Base-by-base conservation (phyloP, 2,888 invertebrate genomes). In the Drosophila macrospina region DNA sequence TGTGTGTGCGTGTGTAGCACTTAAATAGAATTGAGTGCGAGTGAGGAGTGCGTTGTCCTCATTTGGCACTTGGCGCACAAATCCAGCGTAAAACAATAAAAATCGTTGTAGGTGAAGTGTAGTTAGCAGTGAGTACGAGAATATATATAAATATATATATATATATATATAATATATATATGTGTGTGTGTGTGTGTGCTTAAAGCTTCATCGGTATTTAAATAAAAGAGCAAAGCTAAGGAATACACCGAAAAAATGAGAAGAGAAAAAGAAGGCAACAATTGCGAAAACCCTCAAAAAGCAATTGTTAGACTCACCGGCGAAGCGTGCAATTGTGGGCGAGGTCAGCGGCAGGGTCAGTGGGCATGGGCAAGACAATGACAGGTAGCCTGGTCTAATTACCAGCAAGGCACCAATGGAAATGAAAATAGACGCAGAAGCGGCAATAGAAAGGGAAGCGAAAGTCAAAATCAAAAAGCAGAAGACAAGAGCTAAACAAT, bases 1-100 rank as follows among this genome's bases (percentile, higher is more conserved):
- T 63, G 44, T 69, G 57, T 26, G 51, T 39, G 52, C 7, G 51
- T 62, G 62, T 78, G 64, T 45, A 79, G 78, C 88, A 89, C 89
- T 90, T 89, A 78, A 70, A 78, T 78, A 77, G 80, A 88, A 89
- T 89, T 89, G 84, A 86, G 86, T 83, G 79, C 82, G 82, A 80
- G 78, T 51, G 72, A 79, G 87, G 67, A 86, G 77, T 75, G 76
- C 80, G 86, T 74, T 90, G 89, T 86, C 86, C 89, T 82, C 82
- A 89, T 88, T 88, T 74, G 70, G 68, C 61, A 68, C 76, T 70
- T 74, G 64, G 80, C 64, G 65, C 86, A 70, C 78, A 78, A 87
- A 89, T 85, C 82, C 76, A 76, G 67, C 71, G 62, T 44, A 74
- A 88, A 80, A 88, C 86, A 89, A 89, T 86, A 73, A 74, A 78